Evolutionary conservation across 2,888 invertebrate genomes (phyloP).

Genomic region (Bimastos eiseni): DNA sequence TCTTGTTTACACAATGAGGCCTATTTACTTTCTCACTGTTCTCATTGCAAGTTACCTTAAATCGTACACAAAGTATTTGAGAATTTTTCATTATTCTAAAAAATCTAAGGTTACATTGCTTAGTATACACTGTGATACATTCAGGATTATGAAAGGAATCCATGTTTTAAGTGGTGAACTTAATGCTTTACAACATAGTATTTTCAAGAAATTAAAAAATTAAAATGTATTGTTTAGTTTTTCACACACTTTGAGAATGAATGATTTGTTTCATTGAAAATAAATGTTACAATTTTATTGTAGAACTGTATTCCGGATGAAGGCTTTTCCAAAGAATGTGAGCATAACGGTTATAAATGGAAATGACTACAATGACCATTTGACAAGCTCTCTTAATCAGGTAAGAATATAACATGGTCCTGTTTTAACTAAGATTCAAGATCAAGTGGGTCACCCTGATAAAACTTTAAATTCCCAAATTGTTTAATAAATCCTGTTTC

Average conservation of each 20-base stretch:
- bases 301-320: slow-evolving; percentile 53
- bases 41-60: no score
- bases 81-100: neutral
- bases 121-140: neutral
- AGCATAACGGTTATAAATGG: slow-evolving; percentile 57
- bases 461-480: neutral
- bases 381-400: slow-evolving; percentile 57
- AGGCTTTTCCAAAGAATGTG: slow-evolving; percentile 53
- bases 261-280: neutral
- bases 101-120: neutral
- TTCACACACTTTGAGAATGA: neutral
- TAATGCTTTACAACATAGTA: neutral
- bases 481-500: neutral
- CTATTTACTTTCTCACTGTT: neutral
- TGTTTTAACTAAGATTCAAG: neutral
- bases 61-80: neutral
- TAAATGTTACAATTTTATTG: slow-evolving; percentile 38
- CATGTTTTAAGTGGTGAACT: neutral
- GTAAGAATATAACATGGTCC: slow-evolving; percentile 42
- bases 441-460: neutral
- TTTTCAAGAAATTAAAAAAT: no score
- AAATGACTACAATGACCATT: slow-evolving; percentile 59
- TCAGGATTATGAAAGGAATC: neutral
- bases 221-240: neutral
- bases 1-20: neutral